A percentile compares a stretch with the other conserved stretches of the same genome.
phyloP scores from a whole-genome alignment of 1,140 invertebrate genomes.

The Hycleus cichorii region DNA sequence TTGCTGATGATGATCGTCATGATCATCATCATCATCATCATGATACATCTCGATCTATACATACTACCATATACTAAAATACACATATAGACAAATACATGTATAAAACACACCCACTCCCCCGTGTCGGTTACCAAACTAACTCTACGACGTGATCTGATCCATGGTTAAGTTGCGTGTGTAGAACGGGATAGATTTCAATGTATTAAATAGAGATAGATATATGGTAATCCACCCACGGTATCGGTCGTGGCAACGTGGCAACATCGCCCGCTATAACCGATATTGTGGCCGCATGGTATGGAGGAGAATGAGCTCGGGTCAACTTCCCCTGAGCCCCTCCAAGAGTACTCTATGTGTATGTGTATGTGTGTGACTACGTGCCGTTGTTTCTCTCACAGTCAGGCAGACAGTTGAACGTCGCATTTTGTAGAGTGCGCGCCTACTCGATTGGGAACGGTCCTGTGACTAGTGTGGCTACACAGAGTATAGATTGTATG shows the following conservation, averaged over 20 bases:
- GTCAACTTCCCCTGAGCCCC: constrained; percentile 35
- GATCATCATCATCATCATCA: no score
- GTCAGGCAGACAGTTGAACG: constrained; percentile 29
- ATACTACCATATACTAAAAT: no score
- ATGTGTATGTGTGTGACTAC: constrained; percentile 16
- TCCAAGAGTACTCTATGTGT: background rate
- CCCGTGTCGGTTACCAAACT: background rate
- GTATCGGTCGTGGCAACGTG: constrained; percentile 28
- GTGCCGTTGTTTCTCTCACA: constrained; percentile 32
- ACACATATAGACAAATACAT: no score
- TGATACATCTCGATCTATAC: no score
- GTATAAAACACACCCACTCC: no score
- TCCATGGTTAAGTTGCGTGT: constrained; percentile 18
- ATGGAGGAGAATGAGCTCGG: constrained; percentile 38
- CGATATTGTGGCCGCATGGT: constrained; percentile 42
- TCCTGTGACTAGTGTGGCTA: constrained; percentile 5
- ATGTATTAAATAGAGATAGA: background rate
- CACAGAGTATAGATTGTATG: no score
- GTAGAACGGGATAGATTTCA: constrained; percentile 17
- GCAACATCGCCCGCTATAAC: constrained; percentile 36
- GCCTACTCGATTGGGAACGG: background rate
- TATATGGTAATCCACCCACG: constrained; percentile 31
- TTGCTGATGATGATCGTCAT: no score
- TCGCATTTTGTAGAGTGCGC: constrained; percentile 22
- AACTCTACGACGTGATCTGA: constrained; percentile 11